Conservation (phyloP, 2,797 vertebrate genomes). For the Peromyscus aztecus region DNA sequence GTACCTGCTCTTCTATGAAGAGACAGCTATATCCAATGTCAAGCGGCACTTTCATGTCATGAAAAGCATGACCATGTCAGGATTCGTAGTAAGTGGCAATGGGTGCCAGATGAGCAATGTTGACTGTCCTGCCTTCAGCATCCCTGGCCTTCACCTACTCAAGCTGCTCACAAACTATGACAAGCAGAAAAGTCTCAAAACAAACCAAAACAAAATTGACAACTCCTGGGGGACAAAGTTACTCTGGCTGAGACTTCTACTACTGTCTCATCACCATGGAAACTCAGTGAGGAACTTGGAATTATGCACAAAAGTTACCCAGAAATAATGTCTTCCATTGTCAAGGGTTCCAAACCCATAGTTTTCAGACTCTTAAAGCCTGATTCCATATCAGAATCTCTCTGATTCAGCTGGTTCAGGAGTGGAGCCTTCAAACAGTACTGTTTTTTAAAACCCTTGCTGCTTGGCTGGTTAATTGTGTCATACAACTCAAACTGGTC, state of each 20-base stretch:
- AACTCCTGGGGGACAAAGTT: neutral
- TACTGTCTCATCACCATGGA: neutral
- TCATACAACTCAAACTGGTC: neutral
- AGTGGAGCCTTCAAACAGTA: neutral
- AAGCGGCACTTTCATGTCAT: neutral
- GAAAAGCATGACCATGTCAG: neutral
- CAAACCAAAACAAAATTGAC: neutral
- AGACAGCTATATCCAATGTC: neutral
- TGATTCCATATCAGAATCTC: neutral
- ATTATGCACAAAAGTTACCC: neutral
- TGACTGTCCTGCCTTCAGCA: neutral
- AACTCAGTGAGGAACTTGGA: neutral
- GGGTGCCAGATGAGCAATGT: no score
- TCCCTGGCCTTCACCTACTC: neutral
- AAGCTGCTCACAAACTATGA: neutral
- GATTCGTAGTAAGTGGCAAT: neutral
- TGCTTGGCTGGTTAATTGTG: neutral
- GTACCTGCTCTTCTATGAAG: neutral
- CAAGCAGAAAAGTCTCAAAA: constrained; percentile 33
- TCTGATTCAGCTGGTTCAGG: neutral
- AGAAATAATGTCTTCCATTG: neutral
- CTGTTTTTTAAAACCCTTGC: neutral
- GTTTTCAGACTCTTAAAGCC: neutral
- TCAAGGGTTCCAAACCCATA: neutral
- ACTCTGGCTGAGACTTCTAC: neutral